Evolutionary conservation across 1,140 invertebrate genomes (phyloP).

Genomic region (Sinella curviseta): DNA sequence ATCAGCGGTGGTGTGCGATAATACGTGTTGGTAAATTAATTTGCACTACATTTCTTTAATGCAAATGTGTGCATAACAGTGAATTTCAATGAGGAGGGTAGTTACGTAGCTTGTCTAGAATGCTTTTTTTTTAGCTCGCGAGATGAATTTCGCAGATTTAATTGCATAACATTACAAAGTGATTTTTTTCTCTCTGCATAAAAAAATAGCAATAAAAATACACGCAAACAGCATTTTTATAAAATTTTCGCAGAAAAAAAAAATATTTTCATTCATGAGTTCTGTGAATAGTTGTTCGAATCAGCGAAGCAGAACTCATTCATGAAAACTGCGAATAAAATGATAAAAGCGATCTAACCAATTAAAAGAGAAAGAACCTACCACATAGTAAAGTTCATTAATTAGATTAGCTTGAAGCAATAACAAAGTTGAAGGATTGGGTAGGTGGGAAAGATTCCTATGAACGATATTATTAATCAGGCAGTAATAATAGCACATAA

Average conservation of each 20-base stretch:
- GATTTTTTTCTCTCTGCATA: neutral
- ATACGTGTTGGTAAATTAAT: too few species aligned
- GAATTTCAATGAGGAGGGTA: too few species aligned
- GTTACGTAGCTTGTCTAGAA: too few species aligned
- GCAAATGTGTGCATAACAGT: too few species aligned
- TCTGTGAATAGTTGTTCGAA: neutral
- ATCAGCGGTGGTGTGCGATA: too few species aligned
- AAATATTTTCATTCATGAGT: constrained; percentile 10
- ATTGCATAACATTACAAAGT: too few species aligned
- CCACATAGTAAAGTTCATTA: neutral
- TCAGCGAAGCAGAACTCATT: neutral
- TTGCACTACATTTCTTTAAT: too few species aligned
- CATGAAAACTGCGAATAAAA: neutral
- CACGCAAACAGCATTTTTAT: neutral
- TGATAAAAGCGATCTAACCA: neutral
- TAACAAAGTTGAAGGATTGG: neutral
- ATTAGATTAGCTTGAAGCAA: neutral
- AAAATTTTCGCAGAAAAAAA: too few species aligned
- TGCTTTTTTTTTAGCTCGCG: too few species aligned
- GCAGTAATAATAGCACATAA: neutral
- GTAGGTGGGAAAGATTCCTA: neutral
- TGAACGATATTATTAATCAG: neutral
- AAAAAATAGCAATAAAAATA: neutral
- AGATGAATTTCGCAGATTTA: too few species aligned
- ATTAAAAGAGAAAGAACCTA: neutral